Evolutionary conservation across 2,888 invertebrate genomes (phyloP), one percentile per base, ranked within the genome.

Genomic region (Drosophila gaucha): DNA sequence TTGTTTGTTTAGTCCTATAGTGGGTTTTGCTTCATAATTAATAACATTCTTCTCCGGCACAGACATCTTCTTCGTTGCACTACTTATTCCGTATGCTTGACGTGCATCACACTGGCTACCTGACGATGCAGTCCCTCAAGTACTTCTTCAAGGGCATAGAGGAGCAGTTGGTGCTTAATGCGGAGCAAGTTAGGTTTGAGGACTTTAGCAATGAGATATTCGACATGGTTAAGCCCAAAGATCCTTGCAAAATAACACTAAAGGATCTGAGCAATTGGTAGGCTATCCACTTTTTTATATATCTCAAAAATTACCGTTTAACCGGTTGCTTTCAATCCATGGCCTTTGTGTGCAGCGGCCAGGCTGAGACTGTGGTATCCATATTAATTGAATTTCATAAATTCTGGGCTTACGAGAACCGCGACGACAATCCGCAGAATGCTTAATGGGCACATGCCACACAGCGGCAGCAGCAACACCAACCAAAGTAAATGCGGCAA

Each of bases 151-250:
- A 96, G 94, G 97, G 97, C 1, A 97, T 99, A 76, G 96, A 98
- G 91, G 96, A 97, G 75, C 97, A 97, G 91, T 96, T 99, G 95
- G 94, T 95, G 6, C 96, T 97, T 90, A 96, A 96, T 26, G 96
- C 97, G n/a, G 97, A 97, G 74, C 95, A 96, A 0, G 97, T 98
- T 0, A 95, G 95, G 80, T 98, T 98, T 91, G 96, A 97, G 79
- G 98, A 99, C 92, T 96, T 99, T 0, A 98, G 98, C 91, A 98
- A 99, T 93, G 98, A 99, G 92, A 96, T 99, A 78, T 99, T 98
- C 93, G 99, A 99, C 92, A 99, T 99, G 98, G 97, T 98, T 1
- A 95, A 97, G 70, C 98, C 98, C 0, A 94, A 93, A 62, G 95
- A 98, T 91, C 96, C 97, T 0, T 93, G 94, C 9, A 94, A 94